Conservation (phyloP, 2,113 vertebrate species). For the Lontra canadensis region DNA sequence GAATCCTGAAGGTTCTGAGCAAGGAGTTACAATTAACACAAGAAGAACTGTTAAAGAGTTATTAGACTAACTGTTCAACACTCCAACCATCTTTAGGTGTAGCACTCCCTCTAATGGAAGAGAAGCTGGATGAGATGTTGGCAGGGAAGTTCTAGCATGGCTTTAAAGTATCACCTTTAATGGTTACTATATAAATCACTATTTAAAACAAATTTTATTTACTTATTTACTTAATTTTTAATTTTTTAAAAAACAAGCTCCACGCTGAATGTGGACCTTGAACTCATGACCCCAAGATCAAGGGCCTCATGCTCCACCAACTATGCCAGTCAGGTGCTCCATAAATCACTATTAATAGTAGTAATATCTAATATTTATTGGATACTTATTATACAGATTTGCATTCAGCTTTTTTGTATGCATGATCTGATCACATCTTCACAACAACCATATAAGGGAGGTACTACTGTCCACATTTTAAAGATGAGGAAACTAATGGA, state of each 20-base stretch:
- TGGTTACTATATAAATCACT: not conserved
- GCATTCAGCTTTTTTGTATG: not conserved
- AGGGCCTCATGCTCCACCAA: not conserved
- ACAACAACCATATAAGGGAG: not conserved
- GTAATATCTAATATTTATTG: not conserved
- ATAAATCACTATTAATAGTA: not conserved
- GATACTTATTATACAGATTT: not conserved
- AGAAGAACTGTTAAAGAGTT: not conserved
- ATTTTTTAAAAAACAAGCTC: not conserved
- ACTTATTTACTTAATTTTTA: not conserved
- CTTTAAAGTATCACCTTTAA: not conserved
- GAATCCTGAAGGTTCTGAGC: not conserved
- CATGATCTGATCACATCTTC: constrained; percentile 16
- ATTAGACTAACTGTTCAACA: not conserved
- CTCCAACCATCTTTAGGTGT: not conserved
- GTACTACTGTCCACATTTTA: not conserved
- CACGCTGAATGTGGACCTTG: not conserved
- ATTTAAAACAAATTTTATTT: not conserved
- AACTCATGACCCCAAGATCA: not conserved
- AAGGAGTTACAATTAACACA: not conserved
- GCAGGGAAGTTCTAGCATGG: not conserved
- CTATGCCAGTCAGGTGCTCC: not conserved
- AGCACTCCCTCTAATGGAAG: not conserved
- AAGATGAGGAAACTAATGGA: not conserved
- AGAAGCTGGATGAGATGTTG: not conserved